Evolutionary conservation across 1,140 invertebrate species (phyloP).

Genomic region (Brachionus manjavacas): DNA sequence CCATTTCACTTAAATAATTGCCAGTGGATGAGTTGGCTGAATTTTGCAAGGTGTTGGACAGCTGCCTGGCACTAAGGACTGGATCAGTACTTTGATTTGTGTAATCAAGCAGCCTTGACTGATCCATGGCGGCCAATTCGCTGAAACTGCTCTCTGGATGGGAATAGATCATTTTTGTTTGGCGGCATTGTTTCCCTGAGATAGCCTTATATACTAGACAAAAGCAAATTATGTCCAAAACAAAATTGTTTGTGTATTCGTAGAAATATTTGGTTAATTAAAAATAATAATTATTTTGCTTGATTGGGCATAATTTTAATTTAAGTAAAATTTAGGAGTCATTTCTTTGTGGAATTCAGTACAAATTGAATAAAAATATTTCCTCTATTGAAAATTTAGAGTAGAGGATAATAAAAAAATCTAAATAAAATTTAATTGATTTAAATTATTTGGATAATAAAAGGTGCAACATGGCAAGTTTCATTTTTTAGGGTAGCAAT

Average conservation of each 20-base stretch:
- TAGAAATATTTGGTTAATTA: not conserved
- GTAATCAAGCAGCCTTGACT: not conserved
- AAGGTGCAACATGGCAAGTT: too few species aligned
- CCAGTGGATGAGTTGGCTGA: not conserved
- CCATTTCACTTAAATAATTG: conserved; percentile 17
- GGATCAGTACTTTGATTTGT: not conserved
- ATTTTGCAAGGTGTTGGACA: not conserved
- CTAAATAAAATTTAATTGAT: too few species aligned
- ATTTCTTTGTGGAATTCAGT: too few species aligned
- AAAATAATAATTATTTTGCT: not conserved
- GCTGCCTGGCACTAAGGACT: not conserved
- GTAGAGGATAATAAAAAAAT: too few species aligned
- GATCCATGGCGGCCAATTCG: too few species aligned
- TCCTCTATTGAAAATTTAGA: too few species aligned
- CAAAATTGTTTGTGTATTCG: not conserved
- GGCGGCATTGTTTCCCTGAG: not conserved
- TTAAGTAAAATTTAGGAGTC: not conserved
- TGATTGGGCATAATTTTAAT: not conserved
- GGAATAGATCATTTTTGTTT: not conserved
- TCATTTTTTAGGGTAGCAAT: too few species aligned
- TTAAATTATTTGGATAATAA: too few species aligned
- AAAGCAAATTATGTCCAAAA: not conserved
- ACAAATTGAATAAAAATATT: too few species aligned
- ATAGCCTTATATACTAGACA: not conserved
- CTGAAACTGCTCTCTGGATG: not conserved